Percentiles rank a stretch among this genome's conserved stretches.
Conservation (phyloP, 1,140 invertebrate species). For the Cyphomyrmex costatus region DNA sequence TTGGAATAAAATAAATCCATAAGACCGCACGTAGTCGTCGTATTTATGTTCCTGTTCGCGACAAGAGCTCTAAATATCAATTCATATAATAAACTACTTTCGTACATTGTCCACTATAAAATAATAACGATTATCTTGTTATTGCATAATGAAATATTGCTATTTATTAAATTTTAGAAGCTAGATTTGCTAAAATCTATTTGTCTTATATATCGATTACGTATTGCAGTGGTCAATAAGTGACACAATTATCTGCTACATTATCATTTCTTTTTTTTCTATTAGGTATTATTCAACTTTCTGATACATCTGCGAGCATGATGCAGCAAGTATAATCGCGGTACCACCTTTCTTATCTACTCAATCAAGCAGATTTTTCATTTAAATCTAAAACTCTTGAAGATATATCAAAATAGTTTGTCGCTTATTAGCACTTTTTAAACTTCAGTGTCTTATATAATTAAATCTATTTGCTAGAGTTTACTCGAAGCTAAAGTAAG, state of each 20-base stretch:
- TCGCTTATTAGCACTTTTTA: neutral
- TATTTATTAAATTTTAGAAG: constrained; percentile 77
- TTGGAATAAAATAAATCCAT: neutral
- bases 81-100: constrained; percentile 71
- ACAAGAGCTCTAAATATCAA: constrained; percentile 64
- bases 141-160: constrained; percentile 80
- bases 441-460: neutral
- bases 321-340: constrained; percentile 19
- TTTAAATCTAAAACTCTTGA: neutral
- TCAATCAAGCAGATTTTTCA: neutral
- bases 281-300: neutral
- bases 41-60: constrained; percentile 74
- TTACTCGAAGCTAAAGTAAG: neutral
- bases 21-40: constrained; percentile 38
- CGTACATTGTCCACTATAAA: constrained; percentile 71
- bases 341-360: constrained; percentile 40
- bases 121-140: constrained; percentile 78
- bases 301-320: constrained; percentile 45
- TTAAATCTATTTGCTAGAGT: neutral
- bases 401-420: neutral
- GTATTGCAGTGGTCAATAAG: neutral
- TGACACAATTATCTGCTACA: constrained; percentile 12
- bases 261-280: constrained; percentile 10
- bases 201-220: neutral
- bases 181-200: neutral